A percentile compares a stretch with the other conserved stretches of the same genome.
Conservation (phyloP, 1,140 invertebrate species). For the Scaptomyza pallida region DNA sequence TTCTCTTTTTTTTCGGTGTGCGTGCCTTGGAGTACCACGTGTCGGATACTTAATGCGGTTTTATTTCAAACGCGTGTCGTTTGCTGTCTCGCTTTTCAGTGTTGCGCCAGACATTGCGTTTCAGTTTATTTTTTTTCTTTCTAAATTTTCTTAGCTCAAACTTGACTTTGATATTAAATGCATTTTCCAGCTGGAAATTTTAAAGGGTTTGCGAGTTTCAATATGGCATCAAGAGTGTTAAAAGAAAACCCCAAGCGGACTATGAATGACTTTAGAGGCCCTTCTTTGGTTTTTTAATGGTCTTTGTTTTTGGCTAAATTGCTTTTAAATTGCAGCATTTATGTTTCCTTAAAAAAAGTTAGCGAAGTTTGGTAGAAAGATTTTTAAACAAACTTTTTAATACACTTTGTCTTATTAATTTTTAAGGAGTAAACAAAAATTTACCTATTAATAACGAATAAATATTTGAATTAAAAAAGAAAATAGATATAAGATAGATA, state of each 20-base stretch:
- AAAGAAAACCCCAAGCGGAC: constrained; percentile 11
- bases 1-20: constrained; percentile 38
- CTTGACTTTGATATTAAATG: constrained; percentile 19
- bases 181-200: constrained; percentile 27
- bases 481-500: too few relatives aligned
- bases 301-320: background rate
- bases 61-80: constrained; percentile 74
- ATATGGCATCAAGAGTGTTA: constrained; percentile 3
- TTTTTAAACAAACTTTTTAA: too few relatives aligned
- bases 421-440: too few relatives aligned
- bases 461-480: too few relatives aligned
- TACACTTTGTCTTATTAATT: too few relatives aligned
- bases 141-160: background rate
- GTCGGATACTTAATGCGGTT: constrained; percentile 75
- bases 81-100: constrained; percentile 12
- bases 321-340: constrained; percentile 8
- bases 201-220: constrained; percentile 16
- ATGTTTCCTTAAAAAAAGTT: background rate
- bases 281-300: background rate
- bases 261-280: background rate
- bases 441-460: too few relatives aligned
- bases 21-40: constrained; percentile 65
- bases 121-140: background rate
- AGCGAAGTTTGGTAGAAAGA: too few relatives aligned
- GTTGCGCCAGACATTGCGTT: too few relatives aligned